phyloP scores from a whole-genome alignment of 2,113 vertebrate species.

The Fukomys damarensis region DNA sequence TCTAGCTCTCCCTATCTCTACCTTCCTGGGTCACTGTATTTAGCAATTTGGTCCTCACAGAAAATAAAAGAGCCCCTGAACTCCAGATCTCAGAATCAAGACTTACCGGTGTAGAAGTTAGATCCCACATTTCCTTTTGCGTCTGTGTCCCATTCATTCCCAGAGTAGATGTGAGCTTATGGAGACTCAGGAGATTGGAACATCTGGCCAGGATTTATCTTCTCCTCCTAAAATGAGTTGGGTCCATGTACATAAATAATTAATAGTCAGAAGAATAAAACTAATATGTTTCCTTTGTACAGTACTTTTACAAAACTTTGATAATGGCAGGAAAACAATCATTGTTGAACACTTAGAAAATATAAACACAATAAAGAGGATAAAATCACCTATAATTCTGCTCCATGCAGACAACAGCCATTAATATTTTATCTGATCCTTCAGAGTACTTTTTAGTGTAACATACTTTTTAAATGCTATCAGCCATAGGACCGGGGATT shows the following conservation, averaged over 20 bases:
- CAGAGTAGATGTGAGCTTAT: background rate
- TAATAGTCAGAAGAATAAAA: conserved; percentile 46
- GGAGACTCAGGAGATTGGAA: background rate
- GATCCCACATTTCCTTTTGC: background rate
- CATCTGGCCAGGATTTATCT: conserved; percentile 48
- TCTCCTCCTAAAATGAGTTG: conserved; percentile 46
- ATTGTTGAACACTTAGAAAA: conserved; percentile 35
- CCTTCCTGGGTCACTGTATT: background rate
- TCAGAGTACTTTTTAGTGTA: background rate
- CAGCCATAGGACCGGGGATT: too few relatives aligned
- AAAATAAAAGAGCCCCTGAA: background rate
- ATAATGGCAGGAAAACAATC: background rate
- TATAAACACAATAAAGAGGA: background rate
- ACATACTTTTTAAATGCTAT: background rate
- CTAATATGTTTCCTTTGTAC: conserved; percentile 7
- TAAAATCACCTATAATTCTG: background rate
- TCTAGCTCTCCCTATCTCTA: background rate
- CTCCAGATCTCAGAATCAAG: background rate
- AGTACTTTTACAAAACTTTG: background rate
- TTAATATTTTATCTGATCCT: background rate
- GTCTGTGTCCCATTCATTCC: conserved; percentile 45
- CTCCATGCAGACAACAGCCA: background rate
- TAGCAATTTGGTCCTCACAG: background rate
- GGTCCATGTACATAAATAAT: conserved; percentile 1
- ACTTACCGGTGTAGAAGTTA: background rate